Evolutionary conservation across 2,113 vertebrate species (phyloP).

Genomic region (Tichodroma muraria): DNA sequence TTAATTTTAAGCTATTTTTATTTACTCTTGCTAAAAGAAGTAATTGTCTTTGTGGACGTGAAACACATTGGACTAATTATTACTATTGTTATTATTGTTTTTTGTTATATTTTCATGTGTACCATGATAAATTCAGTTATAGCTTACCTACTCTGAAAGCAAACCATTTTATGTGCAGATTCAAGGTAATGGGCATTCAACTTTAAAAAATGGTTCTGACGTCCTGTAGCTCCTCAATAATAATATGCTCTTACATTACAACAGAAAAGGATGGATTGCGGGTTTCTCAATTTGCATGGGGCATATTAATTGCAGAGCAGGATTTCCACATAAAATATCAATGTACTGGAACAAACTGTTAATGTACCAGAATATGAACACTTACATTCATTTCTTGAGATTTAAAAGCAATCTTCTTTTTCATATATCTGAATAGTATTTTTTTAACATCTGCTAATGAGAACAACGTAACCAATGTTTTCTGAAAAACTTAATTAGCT

Average conservation of each 20-base stretch:
- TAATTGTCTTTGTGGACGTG: conserved; percentile 39
- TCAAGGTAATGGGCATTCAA: conserved; percentile 76
- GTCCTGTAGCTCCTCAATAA: conserved; percentile 75
- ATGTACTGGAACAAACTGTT: conserved; percentile 81
- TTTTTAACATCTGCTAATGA: conserved; percentile 55
- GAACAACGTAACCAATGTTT: conserved; percentile 44
- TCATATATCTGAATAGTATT: conserved; percentile 38
- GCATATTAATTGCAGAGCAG: conserved; percentile 79
- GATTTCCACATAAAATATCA: conserved; percentile 78
- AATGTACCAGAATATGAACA: conserved; percentile 78
- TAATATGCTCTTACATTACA: conserved; percentile 73
- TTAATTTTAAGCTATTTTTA: conserved; percentile 55
- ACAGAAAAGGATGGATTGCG: conserved; percentile 75
- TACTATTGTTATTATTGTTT: neutral
- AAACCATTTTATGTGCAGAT: conserved; percentile 72
- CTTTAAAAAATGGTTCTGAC: conserved; percentile 72
- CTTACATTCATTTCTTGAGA: conserved; percentile 69
- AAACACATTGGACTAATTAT: neutral
- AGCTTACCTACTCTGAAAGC: conserved; percentile 60
- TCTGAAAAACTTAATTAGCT: conserved; percentile 71
- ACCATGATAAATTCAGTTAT: conserved; percentile 49
- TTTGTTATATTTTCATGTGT: conserved; percentile 45
- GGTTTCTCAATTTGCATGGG: conserved; percentile 75
- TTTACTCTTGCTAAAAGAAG: conserved; percentile 15
- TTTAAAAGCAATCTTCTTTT: conserved; percentile 67